phyloP scores from a whole-genome alignment of 2,797 vertebrate genomes.

The Orientallactaga sibirica region DNA sequence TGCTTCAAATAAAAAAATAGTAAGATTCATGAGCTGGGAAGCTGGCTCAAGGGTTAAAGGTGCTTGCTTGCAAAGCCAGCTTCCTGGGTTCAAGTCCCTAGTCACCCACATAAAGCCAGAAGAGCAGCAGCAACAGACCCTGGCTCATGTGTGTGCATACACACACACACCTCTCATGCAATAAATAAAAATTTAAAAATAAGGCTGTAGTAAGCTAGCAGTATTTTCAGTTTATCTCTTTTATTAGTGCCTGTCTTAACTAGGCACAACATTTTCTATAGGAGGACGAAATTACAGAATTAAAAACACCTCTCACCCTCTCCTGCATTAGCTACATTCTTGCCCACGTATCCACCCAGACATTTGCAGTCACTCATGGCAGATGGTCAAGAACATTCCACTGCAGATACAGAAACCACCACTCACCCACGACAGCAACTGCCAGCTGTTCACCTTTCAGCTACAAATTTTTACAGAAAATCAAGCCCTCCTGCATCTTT shows the following conservation, averaged over 20 bases:
- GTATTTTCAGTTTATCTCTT: slow-evolving; percentile 35
- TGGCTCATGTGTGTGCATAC: too few species aligned
- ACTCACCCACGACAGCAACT: slow-evolving; percentile 65
- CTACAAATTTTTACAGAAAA: slow-evolving; percentile 68
- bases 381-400: slow-evolving; percentile 73
- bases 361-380: slow-evolving; percentile 50
- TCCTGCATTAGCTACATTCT: neutral
- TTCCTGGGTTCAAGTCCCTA: too few species aligned
- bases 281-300: neutral
- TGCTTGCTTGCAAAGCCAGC: too few species aligned
- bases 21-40: too few species aligned
- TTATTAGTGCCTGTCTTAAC: slow-evolving; percentile 27
- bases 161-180: neutral
- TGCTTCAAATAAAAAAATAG: too few species aligned
- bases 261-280: neutral
- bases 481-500: slow-evolving; percentile 33
- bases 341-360: slow-evolving; percentile 51
- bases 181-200: slow-evolving; percentile 45
- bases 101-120: too few species aligned
- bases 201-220: neutral
- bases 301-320: neutral
- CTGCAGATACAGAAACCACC: slow-evolving; percentile 63
- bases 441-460: slow-evolving; percentile 71
- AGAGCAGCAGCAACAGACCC: too few species aligned
- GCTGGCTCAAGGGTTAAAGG: too few species aligned